Percentiles rank a stretch among this genome's conserved stretches.
Evolutionary conservation across 2,888 invertebrate genomes (phyloP).

Genomic region (Campoplex nolae): DNA sequence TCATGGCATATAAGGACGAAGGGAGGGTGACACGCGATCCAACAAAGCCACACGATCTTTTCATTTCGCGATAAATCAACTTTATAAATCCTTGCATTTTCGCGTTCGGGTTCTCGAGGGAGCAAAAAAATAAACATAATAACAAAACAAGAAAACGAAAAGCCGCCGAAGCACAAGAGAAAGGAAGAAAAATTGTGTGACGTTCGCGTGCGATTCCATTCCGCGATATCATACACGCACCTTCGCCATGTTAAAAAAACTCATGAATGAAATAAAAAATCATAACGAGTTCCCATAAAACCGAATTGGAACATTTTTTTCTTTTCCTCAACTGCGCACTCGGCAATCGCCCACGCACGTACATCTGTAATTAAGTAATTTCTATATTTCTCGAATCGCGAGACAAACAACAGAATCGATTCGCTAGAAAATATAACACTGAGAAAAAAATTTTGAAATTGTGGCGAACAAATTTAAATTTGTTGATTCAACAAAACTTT

Average conservation of each 20-base stretch:
- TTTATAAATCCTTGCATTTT: conserved; percentile 75
- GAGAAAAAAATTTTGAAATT: no score
- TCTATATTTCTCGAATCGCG: neutral
- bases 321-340: neutral
- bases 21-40: conserved; percentile 70
- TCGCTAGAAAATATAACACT: conserved; percentile 1
- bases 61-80: conserved; percentile 71
- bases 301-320: neutral
- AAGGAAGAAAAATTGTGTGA: conserved; percentile 5
- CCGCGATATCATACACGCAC: conserved; percentile 10
- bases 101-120: conserved; percentile 53
- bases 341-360: neutral
- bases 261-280: conserved; percentile 8
- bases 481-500: no score
- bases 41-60: conserved; percentile 46
- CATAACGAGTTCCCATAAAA: neutral
- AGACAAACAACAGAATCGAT: neutral
- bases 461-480: no score
- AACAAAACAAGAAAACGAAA: conserved; percentile 25
- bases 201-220: neutral
- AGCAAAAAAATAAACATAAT: neutral
- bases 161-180: conserved; percentile 1
- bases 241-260: neutral
- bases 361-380: neutral
- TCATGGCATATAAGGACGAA: conserved; percentile 68